These are phyloP conservation scores for Empidonax alnorum DNA, from an alignment of 2,113 vertebrate genomes.

Conservation along the genomic window DNA sequence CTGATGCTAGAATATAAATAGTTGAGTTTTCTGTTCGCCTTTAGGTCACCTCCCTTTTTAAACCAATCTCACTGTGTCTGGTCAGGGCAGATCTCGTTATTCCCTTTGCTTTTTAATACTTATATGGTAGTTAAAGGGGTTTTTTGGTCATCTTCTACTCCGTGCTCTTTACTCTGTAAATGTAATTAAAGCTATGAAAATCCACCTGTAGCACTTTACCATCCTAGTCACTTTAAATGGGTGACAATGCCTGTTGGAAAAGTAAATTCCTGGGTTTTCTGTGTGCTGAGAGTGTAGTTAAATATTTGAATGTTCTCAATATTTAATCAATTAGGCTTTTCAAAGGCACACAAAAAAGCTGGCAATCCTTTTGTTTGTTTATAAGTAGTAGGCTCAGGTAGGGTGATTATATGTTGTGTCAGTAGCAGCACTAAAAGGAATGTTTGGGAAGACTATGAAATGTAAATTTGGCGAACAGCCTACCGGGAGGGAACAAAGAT, in stretches of 20 bases:
- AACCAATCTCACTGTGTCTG: fast-evolving
- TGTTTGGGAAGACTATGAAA: slow-evolving; percentile 50
- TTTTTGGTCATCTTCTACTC: neutral
- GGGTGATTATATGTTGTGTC: slow-evolving; percentile 15
- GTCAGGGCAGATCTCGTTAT: neutral
- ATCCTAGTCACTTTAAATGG: neutral
- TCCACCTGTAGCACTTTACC: neutral
- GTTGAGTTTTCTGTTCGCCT: neutral
- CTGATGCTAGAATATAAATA: neutral
- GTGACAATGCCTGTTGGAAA: neutral
- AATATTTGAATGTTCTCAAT: slow-evolving; percentile 34
- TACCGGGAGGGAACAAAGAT: neutral
- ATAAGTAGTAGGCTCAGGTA: slow-evolving; percentile 26
- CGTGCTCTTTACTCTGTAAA: neutral
- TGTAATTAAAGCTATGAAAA: neutral
- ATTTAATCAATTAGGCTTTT: slow-evolving; percentile 44
- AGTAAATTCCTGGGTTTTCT: neutral
- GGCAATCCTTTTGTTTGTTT: slow-evolving; percentile 39
- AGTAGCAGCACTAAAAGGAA: slow-evolving; percentile 8
- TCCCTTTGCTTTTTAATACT: neutral
- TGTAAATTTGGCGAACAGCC: slow-evolving; percentile 17
- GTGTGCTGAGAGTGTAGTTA: neutral
- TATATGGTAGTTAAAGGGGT: neutral
- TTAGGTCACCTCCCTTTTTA: neutral
- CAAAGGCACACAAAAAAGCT: neutral